Conservation (phyloP, 2,797 vertebrate genomes). For the Phrynocephalus vlangalii region DNA sequence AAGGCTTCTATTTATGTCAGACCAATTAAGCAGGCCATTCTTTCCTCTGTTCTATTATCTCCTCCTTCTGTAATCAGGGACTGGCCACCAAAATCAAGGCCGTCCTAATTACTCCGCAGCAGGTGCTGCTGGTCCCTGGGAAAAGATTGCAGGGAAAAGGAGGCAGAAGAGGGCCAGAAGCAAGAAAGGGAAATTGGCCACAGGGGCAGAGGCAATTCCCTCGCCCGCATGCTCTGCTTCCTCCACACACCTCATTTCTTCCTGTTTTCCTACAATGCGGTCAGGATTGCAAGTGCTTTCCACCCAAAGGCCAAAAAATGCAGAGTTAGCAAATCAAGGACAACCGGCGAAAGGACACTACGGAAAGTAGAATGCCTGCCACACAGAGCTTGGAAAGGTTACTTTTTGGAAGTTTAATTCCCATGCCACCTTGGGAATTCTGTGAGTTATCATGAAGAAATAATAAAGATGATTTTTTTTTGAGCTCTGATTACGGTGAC, state of each 20-base stretch:
- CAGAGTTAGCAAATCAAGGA: not conserved
- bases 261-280: not conserved
- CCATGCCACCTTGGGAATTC: not conserved
- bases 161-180: constrained; percentile 52
- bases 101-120: constrained; percentile 78
- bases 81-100: constrained; percentile 75
- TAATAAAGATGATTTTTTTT: too few relatives aligned
- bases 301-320: not conserved
- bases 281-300: not conserved
- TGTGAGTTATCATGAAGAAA: not conserved
- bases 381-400: not conserved
- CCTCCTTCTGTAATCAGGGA: constrained; percentile 76
- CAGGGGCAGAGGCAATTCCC: not conserved
- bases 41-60: constrained; percentile 65
- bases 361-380: not conserved
- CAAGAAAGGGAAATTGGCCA: constrained; percentile 32
- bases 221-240: not conserved
- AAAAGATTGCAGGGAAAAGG: constrained; percentile 51
- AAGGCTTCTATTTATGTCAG: constrained; percentile 77
- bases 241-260: not conserved
- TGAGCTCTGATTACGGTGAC: not conserved
- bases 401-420: not conserved
- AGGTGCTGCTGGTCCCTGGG: constrained; percentile 73
- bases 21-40: constrained; percentile 72
- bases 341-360: not conserved